Evolutionary conservation across 2,113 vertebrate genomes (phyloP).

Genomic region (Emydura subglobosa): DNA sequence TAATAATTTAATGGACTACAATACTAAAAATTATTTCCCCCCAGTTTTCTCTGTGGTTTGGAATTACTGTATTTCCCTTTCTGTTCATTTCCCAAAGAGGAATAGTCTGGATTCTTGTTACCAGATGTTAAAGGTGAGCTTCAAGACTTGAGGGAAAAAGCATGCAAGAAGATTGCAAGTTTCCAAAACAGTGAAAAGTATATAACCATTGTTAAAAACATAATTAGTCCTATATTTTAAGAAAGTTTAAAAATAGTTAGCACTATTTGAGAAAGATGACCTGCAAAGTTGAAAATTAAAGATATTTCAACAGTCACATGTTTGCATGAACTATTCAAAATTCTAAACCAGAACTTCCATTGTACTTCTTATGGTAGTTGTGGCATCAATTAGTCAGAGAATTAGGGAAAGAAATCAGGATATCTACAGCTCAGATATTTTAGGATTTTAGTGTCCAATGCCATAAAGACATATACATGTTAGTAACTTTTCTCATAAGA

Average conservation of each 20-base stretch:
- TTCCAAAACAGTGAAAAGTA: background rate
- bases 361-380: background rate
- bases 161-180: constrained; percentile 28
- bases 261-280: background rate
- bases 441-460: background rate
- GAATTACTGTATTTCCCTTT: background rate
- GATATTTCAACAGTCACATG: background rate
- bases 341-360: background rate
- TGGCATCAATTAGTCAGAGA: no score
- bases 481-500: background rate
- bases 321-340: background rate
- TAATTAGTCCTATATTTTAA: constrained; percentile 49
- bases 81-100: constrained; percentile 38
- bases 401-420: no score
- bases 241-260: background rate
- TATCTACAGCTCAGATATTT: background rate
- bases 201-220: background rate
- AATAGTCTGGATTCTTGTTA: constrained; percentile 54
- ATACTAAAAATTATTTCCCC: constrained; percentile 22
- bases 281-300: background rate
- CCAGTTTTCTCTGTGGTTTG: background rate
- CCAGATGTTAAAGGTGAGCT: constrained; percentile 30
- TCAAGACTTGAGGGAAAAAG: constrained; percentile 8
- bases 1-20: constrained; percentile 12
- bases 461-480: background rate